Evolutionary conservation across 2,888 invertebrate species (phyloP), one percentile per base, ranked within the genome.

Genomic region (Pachliopta kotzebuea): DNA sequence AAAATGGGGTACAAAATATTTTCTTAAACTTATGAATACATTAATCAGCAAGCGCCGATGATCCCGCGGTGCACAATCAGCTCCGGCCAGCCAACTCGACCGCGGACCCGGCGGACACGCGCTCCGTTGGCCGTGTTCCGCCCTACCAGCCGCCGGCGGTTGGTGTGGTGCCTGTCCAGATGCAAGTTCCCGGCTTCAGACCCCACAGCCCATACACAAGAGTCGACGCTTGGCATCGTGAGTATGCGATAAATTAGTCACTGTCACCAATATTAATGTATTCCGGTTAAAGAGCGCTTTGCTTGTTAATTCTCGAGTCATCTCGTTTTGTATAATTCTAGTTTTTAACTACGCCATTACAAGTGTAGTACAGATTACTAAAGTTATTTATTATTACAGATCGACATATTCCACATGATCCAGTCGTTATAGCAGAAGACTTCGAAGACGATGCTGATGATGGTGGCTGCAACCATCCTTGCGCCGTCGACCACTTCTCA

Each of bases 91-190:
- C 79, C 37, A 91, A 90, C 70, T 80, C 76, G 49, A 83, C 86
- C 8, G 82, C 73, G 42, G 86, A 86, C 60, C 75, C 80, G 14
- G 83, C 87, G 17, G 90, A 89, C 74, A 81, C 81, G 24, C 81
- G 89, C 49, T 90, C 87, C 17, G 85, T 84, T 31, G 88, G 89
- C 66, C 84, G 87, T 42, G 91, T 92, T 62, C 86, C 91, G 2
- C 91, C 92, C 0, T 89, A 91, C 72, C 93, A 93, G 73, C 92
- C 76, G 81, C 93, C 74, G 85, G 92, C 69, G 31, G 93, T 69
- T 79, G 94, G 72, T 78, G 86, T 68, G 79, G 93, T 69, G 79
- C 87, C 69, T 81, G 92, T 69, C 74, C 84, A 68, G 75, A 84
- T 74, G 83, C 92, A 69, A 69, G 80, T 66, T 70, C 88, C 75